Percentiles rank a stretch among this genome's conserved stretches.
Evolutionary conservation across 2,113 vertebrate genomes (phyloP).

Genomic region (Oreochromis niloticus): DNA sequence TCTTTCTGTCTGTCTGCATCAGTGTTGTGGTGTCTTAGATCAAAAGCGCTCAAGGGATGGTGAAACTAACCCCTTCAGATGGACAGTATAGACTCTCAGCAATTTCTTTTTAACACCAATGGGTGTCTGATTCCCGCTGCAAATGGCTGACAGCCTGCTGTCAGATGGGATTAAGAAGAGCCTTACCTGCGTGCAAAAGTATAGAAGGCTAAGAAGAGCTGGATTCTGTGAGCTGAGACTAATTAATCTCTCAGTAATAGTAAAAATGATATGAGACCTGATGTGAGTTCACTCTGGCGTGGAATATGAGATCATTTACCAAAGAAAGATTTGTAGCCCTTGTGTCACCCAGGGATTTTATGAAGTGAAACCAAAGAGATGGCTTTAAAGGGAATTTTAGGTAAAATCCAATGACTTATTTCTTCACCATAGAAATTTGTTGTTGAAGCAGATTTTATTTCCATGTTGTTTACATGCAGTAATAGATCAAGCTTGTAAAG

Average conservation of each 20-base stretch:
- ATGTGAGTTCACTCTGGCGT: constrained; percentile 9
- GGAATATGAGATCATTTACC: constrained; percentile 31
- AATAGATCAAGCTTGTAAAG: neutral
- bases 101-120: constrained; percentile 33
- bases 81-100: constrained; percentile 4
- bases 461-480: neutral
- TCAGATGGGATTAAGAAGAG: constrained; percentile 35
- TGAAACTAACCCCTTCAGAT: constrained; percentile 15
- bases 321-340: neutral
- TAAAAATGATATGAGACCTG: constrained; percentile 14
- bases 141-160: constrained; percentile 54
- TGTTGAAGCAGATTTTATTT: neutral
- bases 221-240: constrained; percentile 11
- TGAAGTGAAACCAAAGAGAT: neutral
- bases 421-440: neutral
- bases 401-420: neutral
- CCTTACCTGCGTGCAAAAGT: constrained; percentile 14
- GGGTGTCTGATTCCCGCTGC: constrained; percentile 17
- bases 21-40: neutral
- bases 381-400: neutral
- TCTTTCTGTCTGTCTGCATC: constrained; percentile 19
- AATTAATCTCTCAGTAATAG: constrained; percentile 36
- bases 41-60: neutral
- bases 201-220: neutral
- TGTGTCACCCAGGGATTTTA: neutral